These are phyloP conservation scores for Eugnorisma glareosa DNA, from an alignment of 2,888 invertebrate species.

Conservation along the genomic window DNA sequence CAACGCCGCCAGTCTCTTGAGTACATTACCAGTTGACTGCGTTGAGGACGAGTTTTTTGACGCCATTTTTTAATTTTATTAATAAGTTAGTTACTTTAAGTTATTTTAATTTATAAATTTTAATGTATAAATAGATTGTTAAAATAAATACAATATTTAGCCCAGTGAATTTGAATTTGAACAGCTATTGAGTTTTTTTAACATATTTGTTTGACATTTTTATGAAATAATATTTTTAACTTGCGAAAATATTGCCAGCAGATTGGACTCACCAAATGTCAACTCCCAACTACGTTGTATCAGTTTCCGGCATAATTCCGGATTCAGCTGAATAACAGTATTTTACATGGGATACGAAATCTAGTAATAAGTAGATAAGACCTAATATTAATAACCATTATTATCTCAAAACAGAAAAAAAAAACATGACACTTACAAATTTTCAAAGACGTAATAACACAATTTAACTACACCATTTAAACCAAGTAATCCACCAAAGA, in stretches of 20 bases:
- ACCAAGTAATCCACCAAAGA: constrained; percentile 7
- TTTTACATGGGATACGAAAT: not conserved
- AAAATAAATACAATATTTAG: too few relatives aligned
- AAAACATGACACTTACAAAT: not conserved
- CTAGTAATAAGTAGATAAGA: not conserved
- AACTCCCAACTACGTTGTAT: not conserved
- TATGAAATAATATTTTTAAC: not conserved
- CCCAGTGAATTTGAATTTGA: too few relatives aligned
- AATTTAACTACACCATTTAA: not conserved
- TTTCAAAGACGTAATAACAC: not conserved
- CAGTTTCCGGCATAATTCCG: not conserved
- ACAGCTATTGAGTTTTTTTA: not conserved
- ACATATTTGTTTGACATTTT: not conserved
- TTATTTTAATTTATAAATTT: too few relatives aligned
- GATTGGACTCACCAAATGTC: not conserved
- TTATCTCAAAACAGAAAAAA: not conserved
- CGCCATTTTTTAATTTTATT: too few relatives aligned
- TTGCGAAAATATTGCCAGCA: not conserved
- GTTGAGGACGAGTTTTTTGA: too few relatives aligned
- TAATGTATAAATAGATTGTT: too few relatives aligned
- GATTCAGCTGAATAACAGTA: not conserved
- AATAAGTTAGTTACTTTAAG: too few relatives aligned
- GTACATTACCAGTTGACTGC: too few relatives aligned
- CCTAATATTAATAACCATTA: not conserved
- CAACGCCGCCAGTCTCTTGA: too few relatives aligned